phyloP scores from a whole-genome alignment of 2,797 vertebrate species.

The Sebastiscus tertius region DNA sequence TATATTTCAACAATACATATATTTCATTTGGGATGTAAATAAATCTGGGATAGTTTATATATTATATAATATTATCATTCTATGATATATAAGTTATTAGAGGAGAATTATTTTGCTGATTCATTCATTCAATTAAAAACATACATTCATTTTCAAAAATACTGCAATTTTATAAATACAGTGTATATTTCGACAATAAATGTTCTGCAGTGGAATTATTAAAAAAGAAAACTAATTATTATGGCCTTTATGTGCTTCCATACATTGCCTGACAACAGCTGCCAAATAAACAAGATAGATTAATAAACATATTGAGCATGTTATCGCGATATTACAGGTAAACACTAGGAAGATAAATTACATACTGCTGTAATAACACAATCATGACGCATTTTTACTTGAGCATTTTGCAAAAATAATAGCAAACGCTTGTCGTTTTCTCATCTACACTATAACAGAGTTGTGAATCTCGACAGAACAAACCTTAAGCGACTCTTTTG shows the following conservation, averaged over 20 bases:
- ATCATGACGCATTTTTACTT: constrained; percentile 12
- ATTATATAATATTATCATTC: too few relatives aligned
- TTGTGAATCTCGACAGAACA: background rate
- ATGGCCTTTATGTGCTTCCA: background rate
- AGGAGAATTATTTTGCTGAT: too few relatives aligned
- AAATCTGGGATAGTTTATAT: too few relatives aligned
- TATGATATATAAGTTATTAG: too few relatives aligned
- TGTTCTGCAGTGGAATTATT: background rate
- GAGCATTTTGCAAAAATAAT: constrained; percentile 4
- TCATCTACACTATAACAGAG: accelerated
- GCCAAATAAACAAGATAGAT: background rate
- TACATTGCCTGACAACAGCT: background rate
- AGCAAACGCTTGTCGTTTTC: background rate
- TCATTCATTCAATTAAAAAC: too few relatives aligned
- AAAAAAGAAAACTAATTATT: background rate
- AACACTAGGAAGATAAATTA: background rate
- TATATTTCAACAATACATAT: too few relatives aligned
- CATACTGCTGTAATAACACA: background rate
- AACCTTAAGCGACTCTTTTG: constrained; percentile 57
- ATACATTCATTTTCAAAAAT: too few relatives aligned
- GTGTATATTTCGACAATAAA: too few relatives aligned
- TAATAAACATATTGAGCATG: background rate
- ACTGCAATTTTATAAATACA: too few relatives aligned
- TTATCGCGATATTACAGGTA: background rate
- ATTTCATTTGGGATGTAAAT: too few relatives aligned